Conservation (phyloP, 2,797 vertebrate species). For the Danio kyathit region DNA sequence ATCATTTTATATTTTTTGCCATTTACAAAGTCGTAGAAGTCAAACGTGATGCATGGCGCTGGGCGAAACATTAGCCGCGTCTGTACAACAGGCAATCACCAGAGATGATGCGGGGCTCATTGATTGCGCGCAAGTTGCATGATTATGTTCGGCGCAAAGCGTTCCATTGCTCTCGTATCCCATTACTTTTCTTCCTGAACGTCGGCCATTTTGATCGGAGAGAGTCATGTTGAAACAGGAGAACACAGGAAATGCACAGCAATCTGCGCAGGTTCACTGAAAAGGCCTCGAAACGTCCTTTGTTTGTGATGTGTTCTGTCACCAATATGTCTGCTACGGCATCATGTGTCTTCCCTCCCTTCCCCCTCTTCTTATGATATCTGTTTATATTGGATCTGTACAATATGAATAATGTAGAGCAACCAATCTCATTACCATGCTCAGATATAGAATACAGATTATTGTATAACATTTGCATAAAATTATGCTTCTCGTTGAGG, state of each 20-base stretch:
- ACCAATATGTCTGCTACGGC: slow-evolving; percentile 15
- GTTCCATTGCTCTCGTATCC: slow-evolving; percentile 47
- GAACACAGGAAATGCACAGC: slow-evolving; percentile 26
- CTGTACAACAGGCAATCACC: slow-evolving; percentile 46
- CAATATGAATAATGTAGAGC: slow-evolving; percentile 60
- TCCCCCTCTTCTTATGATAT: slow-evolving; percentile 46
- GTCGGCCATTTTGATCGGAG: slow-evolving; percentile 47
- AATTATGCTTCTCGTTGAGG: slow-evolving; percentile 49
- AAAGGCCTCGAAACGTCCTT: slow-evolving; percentile 3
- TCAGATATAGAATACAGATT: slow-evolving; percentile 57
- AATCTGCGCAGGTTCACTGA: slow-evolving; percentile 25
- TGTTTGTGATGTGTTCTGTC: slow-evolving; percentile 23
- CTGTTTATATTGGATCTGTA: slow-evolving; percentile 53
- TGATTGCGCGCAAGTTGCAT: slow-evolving; percentile 51
- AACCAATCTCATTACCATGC: slow-evolving; percentile 53
- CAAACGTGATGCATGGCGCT: slow-evolving; percentile 36
- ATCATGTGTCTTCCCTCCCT: slow-evolving; percentile 27
- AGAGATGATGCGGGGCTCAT: slow-evolving; percentile 44
- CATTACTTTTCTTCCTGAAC: slow-evolving; percentile 43
- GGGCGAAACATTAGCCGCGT: slow-evolving; percentile 38
- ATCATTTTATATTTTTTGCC: slow-evolving; percentile 45
- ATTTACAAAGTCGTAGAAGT: slow-evolving; percentile 51
- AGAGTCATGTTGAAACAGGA: slow-evolving; percentile 35
- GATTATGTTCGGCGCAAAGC: slow-evolving; percentile 45
- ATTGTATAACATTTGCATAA: slow-evolving; percentile 60